Conservation (phyloP, 1,140 invertebrate species). For the Nixonia krombeini region DNA sequence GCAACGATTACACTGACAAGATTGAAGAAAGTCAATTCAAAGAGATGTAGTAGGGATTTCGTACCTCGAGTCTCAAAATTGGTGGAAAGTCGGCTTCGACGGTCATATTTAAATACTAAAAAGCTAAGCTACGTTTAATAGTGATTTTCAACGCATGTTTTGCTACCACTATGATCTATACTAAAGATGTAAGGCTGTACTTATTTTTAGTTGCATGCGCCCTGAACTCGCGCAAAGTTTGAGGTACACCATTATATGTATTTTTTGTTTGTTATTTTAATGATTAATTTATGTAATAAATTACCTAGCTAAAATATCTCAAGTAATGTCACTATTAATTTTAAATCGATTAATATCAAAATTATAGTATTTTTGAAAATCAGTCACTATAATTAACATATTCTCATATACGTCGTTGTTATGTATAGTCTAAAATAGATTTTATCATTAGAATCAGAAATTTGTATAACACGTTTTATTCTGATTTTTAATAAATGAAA, state of each 20-base stretch:
- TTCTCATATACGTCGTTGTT: no score
- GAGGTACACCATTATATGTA: slow-evolving; percentile 32
- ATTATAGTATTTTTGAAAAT: no score
- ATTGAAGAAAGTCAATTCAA: neutral
- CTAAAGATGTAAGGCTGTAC: slow-evolving; percentile 54
- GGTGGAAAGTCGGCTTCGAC: slow-evolving; percentile 55
- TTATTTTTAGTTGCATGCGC: slow-evolving; percentile 62
- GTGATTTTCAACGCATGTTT: slow-evolving; percentile 52
- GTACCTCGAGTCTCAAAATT: slow-evolving; percentile 64
- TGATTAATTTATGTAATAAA: no score
- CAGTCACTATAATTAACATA: no score
- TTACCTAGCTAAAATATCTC: no score
- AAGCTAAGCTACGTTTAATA: slow-evolving; percentile 57
- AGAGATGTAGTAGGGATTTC: slow-evolving; percentile 10
- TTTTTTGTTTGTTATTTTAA: no score
- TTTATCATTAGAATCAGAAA: no score
- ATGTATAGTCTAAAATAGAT: no score
- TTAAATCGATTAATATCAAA: no score
- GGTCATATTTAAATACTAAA: slow-evolving; percentile 60
- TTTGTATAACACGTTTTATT: no score
- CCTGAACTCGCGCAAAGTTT: slow-evolving; percentile 32
- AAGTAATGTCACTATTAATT: no score
- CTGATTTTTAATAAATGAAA: no score
- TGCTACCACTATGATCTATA: slow-evolving; percentile 53
- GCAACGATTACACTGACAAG: neutral